phyloP scores from a whole-genome alignment of 1,140 invertebrate species.

The Drosophila persimilis region DNA sequence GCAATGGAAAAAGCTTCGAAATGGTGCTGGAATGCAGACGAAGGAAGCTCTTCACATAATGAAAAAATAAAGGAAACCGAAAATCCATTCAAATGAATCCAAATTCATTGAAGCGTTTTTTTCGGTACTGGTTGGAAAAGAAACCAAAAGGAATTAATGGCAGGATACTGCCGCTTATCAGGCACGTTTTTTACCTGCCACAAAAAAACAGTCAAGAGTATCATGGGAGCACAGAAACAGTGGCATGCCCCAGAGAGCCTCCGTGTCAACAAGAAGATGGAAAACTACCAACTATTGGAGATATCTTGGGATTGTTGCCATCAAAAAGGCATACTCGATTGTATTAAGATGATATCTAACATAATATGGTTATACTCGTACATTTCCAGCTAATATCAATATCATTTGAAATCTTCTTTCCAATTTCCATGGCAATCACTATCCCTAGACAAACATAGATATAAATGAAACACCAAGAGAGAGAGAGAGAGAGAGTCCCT shows the following conservation, averaged over 20 bases:
- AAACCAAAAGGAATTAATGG: constrained; percentile 62
- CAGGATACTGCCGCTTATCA: constrained; percentile 48
- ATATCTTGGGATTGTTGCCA: no score
- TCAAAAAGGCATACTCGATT: no score
- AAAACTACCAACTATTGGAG: no score
- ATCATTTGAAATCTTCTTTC: no score
- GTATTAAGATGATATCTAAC: no score
- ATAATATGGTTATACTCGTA: no score
- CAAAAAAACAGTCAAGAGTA: background rate
- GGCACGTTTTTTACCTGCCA: constrained; percentile 12
- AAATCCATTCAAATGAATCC: constrained; percentile 47
- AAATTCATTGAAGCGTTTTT: constrained; percentile 63
- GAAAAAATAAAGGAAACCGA: constrained; percentile 47
- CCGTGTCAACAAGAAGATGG: no score
- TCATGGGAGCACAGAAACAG: no score
- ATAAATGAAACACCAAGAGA: constrained; percentile 4
- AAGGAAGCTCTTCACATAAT: constrained; percentile 61
- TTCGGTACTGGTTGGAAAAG: constrained; percentile 3
- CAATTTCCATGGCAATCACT: no score
- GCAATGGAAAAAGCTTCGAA: constrained; percentile 34
- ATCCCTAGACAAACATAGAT: constrained; percentile 6
- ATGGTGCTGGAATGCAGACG: constrained; percentile 5
- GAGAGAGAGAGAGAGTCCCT: constrained; percentile 14
- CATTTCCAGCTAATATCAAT: no score
- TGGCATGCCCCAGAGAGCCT: background rate